phyloP scores from a whole-genome alignment of 2,113 vertebrate genomes.

The Thermophis baileyi region DNA sequence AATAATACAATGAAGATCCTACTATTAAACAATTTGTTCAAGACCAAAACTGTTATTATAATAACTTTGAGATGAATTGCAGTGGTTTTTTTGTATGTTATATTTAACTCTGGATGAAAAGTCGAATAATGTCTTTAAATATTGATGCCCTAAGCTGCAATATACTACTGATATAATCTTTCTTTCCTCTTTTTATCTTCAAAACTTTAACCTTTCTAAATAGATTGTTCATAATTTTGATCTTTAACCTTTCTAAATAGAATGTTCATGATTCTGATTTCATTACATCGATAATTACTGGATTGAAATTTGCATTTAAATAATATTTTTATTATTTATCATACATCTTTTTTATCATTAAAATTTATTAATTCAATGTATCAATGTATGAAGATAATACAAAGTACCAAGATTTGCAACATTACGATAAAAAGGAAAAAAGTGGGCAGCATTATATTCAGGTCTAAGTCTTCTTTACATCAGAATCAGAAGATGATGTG shows the following conservation, averaged over 20 bases:
- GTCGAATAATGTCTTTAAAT: neutral
- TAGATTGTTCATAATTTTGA: no score
- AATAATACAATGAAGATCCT: neutral
- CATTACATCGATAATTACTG: neutral
- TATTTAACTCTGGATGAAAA: neutral
- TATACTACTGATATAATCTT: neutral
- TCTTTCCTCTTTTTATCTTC: neutral
- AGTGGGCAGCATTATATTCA: neutral
- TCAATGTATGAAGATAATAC: neutral
- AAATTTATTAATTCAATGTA: no score
- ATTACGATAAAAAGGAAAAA: neutral
- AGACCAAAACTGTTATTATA: neutral
- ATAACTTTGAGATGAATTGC: neutral
- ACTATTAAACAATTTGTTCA: neutral
- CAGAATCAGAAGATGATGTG: neutral
- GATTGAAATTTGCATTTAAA: neutral
- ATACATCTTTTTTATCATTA: neutral
- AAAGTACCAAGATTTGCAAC: neutral
- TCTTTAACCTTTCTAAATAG: neutral
- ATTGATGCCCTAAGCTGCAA: neutral
- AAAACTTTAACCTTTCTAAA: neutral
- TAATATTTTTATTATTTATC: neutral
- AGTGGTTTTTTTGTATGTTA: neutral
- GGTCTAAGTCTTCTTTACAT: neutral
- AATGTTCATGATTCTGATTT: neutral